Percentiles rank a stretch among this genome's conserved stretches.
Evolutionary conservation across 1,140 invertebrate species (phyloP).

Genomic region (Lutraria rhynchaena): DNA sequence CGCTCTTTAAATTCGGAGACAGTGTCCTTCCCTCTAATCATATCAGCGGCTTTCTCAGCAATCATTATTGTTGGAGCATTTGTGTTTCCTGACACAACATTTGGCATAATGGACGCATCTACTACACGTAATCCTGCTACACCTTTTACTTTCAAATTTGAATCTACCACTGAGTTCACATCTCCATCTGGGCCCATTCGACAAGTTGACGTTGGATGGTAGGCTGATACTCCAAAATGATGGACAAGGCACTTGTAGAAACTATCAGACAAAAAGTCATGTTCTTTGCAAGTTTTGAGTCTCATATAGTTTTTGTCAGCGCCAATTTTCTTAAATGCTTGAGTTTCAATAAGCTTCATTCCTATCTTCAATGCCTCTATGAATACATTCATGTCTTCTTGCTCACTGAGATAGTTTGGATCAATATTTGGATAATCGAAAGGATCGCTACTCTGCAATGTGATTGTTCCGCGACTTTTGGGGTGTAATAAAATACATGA

Average conservation of each 20-base stretch:
- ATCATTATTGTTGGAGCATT: conserved; percentile 93
- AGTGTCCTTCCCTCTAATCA: conserved; percentile 83
- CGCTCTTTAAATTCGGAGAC: background rate
- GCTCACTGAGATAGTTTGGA: conserved; percentile 50
- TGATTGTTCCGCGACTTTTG: conserved; percentile 48
- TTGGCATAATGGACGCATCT: conserved; percentile 72
- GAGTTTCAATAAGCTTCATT: conserved; percentile 38
- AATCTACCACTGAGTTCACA: conserved; percentile 92
- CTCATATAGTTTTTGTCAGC: conserved; percentile 46
- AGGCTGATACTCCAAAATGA: conserved; percentile 85
- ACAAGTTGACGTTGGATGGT: conserved; percentile 94
- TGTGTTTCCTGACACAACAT: conserved; percentile 86
- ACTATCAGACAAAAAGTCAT: conserved; percentile 66
- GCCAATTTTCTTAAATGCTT: conserved; percentile 44
- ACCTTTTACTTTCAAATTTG: conserved; percentile 83
- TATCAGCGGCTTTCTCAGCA: conserved; percentile 91
- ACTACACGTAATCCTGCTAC: conserved; percentile 63
- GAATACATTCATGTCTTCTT: conserved; percentile 54
- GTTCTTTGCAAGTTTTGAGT: conserved; percentile 31
- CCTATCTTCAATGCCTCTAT: conserved; percentile 51
- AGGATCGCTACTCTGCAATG: conserved; percentile 45
- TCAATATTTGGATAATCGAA: conserved; percentile 46
- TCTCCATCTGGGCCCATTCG: conserved; percentile 96
- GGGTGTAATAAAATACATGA: conserved; percentile 47
- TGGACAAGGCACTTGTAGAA: conserved; percentile 78